A percentile compares a stretch with the other conserved stretches of the same genome.
Conservation (phyloP, 2,888 invertebrate species). For the Mayetiola destructor region DNA sequence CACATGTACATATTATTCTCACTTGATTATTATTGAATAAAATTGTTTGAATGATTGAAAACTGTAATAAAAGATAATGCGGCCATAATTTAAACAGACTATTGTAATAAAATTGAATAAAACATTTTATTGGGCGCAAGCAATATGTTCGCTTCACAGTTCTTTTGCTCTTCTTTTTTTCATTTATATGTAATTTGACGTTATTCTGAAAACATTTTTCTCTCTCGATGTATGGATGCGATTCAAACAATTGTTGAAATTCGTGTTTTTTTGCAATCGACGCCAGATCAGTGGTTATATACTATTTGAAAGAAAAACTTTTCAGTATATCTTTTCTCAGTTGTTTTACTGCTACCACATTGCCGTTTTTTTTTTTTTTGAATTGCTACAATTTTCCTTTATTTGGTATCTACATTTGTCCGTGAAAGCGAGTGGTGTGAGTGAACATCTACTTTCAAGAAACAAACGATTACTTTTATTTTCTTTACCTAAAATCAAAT, state of each 20-base stretch:
- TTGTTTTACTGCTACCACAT: conserved; percentile 1
- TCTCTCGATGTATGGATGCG: neutral
- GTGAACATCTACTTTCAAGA: too few relatives aligned
- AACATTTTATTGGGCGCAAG: conserved; percentile 16
- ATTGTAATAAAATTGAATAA: conserved; percentile 19
- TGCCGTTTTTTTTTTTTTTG: neutral
- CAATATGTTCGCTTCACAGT: neutral
- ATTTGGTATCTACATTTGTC: neutral
- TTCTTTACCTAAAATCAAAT: neutral
- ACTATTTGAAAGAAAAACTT: neutral
- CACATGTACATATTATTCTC: too few relatives aligned
- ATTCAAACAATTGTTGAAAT: neutral
- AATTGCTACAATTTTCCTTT: neutral
- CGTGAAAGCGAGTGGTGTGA: neutral
- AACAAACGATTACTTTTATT: neutral
- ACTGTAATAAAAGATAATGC: conserved; percentile 18
- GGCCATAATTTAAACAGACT: conserved; percentile 18
- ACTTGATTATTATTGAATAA: too few relatives aligned
- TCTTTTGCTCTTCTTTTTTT: neutral
- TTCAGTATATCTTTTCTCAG: neutral
- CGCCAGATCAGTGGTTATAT: neutral
- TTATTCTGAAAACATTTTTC: neutral
- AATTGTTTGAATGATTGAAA: conserved; percentile 19
- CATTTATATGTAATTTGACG: neutral
- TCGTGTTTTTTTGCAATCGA: conserved; percentile 7